Evolutionary conservation across 2,113 vertebrate species (phyloP).

Genomic region (Gavia stellata): DNA sequence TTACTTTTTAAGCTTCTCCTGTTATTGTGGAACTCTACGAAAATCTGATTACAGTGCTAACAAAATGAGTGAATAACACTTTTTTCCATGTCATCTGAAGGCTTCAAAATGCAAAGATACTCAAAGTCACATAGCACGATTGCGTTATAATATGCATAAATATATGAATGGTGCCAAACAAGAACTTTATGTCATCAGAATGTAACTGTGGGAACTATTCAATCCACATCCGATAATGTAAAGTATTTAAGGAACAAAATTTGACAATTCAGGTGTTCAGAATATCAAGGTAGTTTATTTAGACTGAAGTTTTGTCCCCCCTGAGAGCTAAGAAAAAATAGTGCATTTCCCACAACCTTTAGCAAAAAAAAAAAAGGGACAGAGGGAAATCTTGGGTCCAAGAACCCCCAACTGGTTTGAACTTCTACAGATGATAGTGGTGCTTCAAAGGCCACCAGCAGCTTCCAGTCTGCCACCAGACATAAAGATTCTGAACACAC

Average conservation of each 20-base stretch:
- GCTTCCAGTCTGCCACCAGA: conserved; percentile 35
- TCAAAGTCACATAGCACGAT: neutral
- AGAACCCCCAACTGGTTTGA: neutral
- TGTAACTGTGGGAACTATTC: conserved; percentile 7
- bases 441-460: conserved; percentile 25
- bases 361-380: neutral
- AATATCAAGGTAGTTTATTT: neutral
- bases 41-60: conserved; percentile 67
- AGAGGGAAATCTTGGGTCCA: neutral
- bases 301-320: neutral
- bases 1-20: conserved; percentile 68
- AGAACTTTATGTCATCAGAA: neutral
- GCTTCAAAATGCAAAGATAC: conserved; percentile 26
- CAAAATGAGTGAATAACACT: conserved; percentile 53
- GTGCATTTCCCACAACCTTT: neutral
- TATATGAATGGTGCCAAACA: neutral
- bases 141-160: neutral
- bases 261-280: neutral
- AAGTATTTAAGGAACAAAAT: conserved; percentile 30
- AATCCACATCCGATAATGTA: neutral
- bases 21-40: conserved; percentile 53
- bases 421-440: neutral
- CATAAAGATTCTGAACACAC: conserved; percentile 11
- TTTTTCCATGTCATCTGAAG: conserved; percentile 41
- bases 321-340: neutral